These are phyloP conservation scores for Brachyalestes nurse DNA, from an alignment of 2,797 vertebrate genomes.

Conservation along the genomic window DNA sequence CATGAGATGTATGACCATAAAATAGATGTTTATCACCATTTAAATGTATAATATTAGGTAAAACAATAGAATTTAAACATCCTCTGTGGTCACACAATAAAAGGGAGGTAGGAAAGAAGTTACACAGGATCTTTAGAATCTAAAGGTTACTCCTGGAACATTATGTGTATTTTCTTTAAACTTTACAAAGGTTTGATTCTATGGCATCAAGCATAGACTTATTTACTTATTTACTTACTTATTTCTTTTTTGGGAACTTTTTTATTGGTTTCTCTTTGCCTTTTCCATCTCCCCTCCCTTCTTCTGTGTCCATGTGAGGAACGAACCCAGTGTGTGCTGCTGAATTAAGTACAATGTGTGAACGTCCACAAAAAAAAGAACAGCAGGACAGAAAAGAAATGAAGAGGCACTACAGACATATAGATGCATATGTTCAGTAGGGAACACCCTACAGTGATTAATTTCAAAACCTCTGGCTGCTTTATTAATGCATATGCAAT, in stretches of 20 bases:
- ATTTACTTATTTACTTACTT: neutral
- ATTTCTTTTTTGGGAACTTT: neutral
- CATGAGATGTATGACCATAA: too few species aligned
- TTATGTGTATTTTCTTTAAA: neutral
- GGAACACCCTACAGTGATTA: neutral
- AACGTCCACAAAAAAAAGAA: neutral
- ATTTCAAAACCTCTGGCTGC: neutral
- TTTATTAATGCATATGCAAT: conserved; percentile 9
- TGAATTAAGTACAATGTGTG: conserved; percentile 4
- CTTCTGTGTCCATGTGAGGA: neutral
- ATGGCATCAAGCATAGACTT: neutral
- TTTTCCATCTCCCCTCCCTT: neutral
- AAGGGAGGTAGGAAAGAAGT: too few species aligned
- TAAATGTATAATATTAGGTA: too few species aligned
- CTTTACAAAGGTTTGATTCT: neutral
- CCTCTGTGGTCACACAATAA: too few species aligned
- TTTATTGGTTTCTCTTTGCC: neutral
- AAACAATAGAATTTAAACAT: too few species aligned
- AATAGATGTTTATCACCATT: too few species aligned
- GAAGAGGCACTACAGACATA: neutral
- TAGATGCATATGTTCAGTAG: neutral
- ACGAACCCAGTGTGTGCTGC: neutral
- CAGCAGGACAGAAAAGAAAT: neutral
- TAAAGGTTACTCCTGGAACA: too few species aligned
- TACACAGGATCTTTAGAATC: too few species aligned